Evolutionary conservation across 2,888 invertebrate species (phyloP), one percentile per base, ranked within the genome.

Genomic region (Osmoderma eremita): DNA sequence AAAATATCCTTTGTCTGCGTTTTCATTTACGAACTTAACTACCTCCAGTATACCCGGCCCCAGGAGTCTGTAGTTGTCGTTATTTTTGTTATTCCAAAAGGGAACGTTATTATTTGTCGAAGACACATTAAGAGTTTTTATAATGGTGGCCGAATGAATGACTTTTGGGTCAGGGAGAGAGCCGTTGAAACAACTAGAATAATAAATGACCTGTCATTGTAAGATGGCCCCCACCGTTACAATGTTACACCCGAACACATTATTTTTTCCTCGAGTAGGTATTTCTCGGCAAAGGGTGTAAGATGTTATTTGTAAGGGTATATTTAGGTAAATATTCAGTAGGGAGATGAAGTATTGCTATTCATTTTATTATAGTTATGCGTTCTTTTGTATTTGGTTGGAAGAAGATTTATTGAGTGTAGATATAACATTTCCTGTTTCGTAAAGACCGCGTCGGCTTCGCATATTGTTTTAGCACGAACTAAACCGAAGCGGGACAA

Each of bases 191-290:
- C 63, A 63, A 63, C 51, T 63, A 63, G 50, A 63, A 63, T 51
- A 63, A 63, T 63, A 63, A 63, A 63, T 63, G 50, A 51, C 50
- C 63, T 63, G 63, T 63, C 63, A 51, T 51, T 63, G 63, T 49
- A 51, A 22, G 24, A 58, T 45, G 45, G 30, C 42, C 42, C 15
- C 24, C 42, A 12, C 24, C 18, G 8, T 20, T 48, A 20, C 20
- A n/a, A 12, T n/a, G 18, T 42, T 45, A 58, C 45, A 30, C 22
- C 42, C 24, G 58, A 56, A 58, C 30, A n/a, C n/a, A n/a, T n/a
- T n/a, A 45, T 45, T 42, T 42, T 58, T 58, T 41, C 22, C 24
- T 58, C 15, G 22, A 24, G n/a, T n/a, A n/a, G 22, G 13, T 12
- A 17, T 30, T 24, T 58, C 39, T 39, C n/a, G 3, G 58, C 24